These are phyloP conservation scores for Drosophila jambulina DNA, from an alignment of 1,140 invertebrate species.

Conservation along the genomic window DNA sequence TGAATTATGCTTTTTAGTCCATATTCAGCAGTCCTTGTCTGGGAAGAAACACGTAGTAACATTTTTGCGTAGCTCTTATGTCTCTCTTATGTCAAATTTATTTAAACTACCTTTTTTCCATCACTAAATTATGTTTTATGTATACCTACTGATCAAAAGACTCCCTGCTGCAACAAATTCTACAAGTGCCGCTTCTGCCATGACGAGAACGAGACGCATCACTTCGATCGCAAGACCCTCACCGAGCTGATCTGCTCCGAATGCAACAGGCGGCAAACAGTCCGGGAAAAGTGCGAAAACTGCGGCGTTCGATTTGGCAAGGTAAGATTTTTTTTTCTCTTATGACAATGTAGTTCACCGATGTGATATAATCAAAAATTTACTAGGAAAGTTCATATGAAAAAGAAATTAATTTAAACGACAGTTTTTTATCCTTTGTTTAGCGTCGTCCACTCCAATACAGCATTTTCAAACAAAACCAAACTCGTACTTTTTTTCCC, in stretches of 20 bases:
- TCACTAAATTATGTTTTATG: slow-evolving; percentile 43
- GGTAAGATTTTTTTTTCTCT: slow-evolving; percentile 51
- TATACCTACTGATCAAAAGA: slow-evolving; percentile 86
- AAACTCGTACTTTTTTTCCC: no score
- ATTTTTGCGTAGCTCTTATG: background rate
- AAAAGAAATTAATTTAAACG: no score
- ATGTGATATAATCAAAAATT: no score
- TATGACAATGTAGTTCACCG: background rate
- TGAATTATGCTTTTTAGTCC: slow-evolving; percentile 27
- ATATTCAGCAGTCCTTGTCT: slow-evolving; percentile 31
- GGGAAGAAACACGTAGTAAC: background rate
- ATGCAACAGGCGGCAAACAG: slow-evolving; percentile 92
- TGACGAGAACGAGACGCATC: slow-evolving; percentile 93
- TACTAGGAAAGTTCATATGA: no score
- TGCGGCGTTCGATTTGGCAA: slow-evolving; percentile 92
- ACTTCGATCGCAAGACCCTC: slow-evolving; percentile 92
- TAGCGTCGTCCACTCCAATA: no score
- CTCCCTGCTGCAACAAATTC: slow-evolving; percentile 94
- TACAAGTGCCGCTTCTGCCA: slow-evolving; percentile 96
- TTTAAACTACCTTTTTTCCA: background rate
- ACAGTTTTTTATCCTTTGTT: no score
- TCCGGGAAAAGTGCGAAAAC: slow-evolving; percentile 91
- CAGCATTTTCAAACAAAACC: no score
- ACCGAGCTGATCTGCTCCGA: slow-evolving; percentile 92
- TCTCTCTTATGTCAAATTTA: slow-evolving; percentile 2